Evolutionary conservation across 2,888 invertebrate species (phyloP).

Genomic region (Octonoba sinensis): DNA sequence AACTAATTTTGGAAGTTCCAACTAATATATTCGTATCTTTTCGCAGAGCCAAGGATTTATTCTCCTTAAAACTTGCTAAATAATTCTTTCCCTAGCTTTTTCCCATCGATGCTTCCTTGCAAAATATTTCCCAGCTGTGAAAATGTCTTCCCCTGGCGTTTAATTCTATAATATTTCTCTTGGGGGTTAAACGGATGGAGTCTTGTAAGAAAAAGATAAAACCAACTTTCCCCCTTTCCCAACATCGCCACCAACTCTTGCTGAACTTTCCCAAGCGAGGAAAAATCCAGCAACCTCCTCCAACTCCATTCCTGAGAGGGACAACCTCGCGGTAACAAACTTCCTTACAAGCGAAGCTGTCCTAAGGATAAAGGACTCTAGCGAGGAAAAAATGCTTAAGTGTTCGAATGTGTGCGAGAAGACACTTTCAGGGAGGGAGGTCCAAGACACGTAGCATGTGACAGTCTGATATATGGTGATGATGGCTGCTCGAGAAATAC

Average conservation of each 20-base stretch:
- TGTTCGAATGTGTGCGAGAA: slow-evolving; percentile 31
- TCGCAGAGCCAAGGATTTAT: too few relatives aligned
- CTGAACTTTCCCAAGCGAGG: slow-evolving; percentile 30
- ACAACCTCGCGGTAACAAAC: slow-evolving; percentile 20
- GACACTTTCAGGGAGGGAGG: slow-evolving; percentile 35
- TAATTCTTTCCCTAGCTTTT: too few relatives aligned
- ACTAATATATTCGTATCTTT: too few relatives aligned
- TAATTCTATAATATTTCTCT: slow-evolving; percentile 14
- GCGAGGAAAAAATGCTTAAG: slow-evolving; percentile 7
- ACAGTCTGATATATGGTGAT: slow-evolving; percentile 58
- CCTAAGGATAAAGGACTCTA: slow-evolving; percentile 7
- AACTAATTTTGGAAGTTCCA: too few relatives aligned
- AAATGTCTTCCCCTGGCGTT: neutral
- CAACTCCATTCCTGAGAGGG: slow-evolving; percentile 28
- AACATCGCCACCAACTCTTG: slow-evolving; percentile 9
- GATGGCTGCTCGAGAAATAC: slow-evolving; percentile 43
- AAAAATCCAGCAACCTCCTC: slow-evolving; percentile 29
- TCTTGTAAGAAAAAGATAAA: slow-evolving; percentile 17
- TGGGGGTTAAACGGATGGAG: slow-evolving; percentile 1
- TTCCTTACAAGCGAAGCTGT: slow-evolving; percentile 24
- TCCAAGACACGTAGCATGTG: slow-evolving; percentile 45
- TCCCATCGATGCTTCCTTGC: too few relatives aligned
- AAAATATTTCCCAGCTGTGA: too few relatives aligned
- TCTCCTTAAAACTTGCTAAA: too few relatives aligned
- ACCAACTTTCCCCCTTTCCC: slow-evolving; percentile 1